Conservation (phyloP, 2,113 vertebrate genomes). For the Actenoides hombroni region DNA sequence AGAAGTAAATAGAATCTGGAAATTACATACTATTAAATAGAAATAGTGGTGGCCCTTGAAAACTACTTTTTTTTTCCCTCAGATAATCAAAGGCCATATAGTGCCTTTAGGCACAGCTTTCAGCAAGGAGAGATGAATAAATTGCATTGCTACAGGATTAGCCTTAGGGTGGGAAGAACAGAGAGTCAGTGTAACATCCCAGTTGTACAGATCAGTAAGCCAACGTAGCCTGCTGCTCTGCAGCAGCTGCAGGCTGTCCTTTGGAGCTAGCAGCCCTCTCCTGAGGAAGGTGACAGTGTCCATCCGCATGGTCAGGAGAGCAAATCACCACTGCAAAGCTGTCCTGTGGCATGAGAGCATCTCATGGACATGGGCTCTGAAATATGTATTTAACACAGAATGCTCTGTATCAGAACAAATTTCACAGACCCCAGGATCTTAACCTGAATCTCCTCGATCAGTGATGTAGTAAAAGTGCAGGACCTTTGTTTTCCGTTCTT, state of each 20-base stretch:
- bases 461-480: not conserved
- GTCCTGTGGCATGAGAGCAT: not conserved
- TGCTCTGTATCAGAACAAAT: not conserved
- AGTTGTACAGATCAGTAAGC: not conserved
- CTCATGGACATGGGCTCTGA: not conserved
- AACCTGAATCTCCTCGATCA: not conserved
- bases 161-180: slow-evolving; percentile 1
- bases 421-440: not conserved
- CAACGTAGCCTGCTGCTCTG: not conserved
- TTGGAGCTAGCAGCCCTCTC: not conserved
- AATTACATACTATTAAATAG: not conserved
- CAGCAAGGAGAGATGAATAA: slow-evolving; percentile 13
- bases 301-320: not conserved
- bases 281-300: not conserved
- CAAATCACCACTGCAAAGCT: not conserved
- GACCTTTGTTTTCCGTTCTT: not conserved
- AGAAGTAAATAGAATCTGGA: not conserved
- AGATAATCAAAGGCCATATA: slow-evolving; percentile 39
- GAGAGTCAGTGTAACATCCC: not conserved
- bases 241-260: not conserved
- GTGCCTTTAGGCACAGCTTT: slow-evolving; percentile 29
- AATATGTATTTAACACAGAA: not conserved
- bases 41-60: slow-evolving; percentile 13
- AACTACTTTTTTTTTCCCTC: not conserved
- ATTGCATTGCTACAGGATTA: not conserved